Conservation (phyloP, 1,140 invertebrate genomes). For the Zaprionus vittiger region DNA sequence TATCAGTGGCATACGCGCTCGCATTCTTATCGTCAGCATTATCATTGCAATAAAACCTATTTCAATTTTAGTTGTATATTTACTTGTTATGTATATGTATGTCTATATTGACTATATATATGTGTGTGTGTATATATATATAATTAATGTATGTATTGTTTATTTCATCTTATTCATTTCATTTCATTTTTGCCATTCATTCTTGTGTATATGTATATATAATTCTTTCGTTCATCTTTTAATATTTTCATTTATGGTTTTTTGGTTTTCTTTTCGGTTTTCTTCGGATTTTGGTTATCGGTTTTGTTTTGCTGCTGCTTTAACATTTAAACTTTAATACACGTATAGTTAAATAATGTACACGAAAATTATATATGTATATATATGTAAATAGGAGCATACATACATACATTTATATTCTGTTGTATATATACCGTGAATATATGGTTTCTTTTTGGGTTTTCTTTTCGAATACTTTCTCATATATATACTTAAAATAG, state of each 20-base stretch:
- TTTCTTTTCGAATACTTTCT: constrained; percentile 26
- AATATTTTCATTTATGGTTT: constrained; percentile 20
- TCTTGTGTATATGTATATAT: constrained; percentile 80
- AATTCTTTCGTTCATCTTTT: constrained; percentile 47
- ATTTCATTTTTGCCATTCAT: constrained; percentile 18
- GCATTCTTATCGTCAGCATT: constrained; percentile 45
- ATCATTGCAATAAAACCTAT: constrained; percentile 76
- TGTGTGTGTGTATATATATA: constrained; percentile 44
- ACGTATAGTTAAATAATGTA: constrained; percentile 82
- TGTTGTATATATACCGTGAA: constrained; percentile 27
- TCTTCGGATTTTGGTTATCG: constrained; percentile 28
- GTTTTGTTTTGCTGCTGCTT: constrained; percentile 58
- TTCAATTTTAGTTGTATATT: constrained; percentile 78
- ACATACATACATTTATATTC: constrained; percentile 11
- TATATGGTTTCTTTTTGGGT: constrained; percentile 30
- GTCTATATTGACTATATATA: constrained; percentile 64
- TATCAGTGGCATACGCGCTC: constrained; percentile 29
- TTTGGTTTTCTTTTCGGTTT: constrained; percentile 33
- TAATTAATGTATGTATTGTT: constrained; percentile 59
- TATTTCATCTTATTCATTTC: constrained; percentile 25
- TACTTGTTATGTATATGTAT: constrained; percentile 68
- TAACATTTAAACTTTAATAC: constrained; percentile 76
- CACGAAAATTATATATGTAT: constrained; percentile 64
- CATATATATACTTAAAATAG: constrained; percentile 45
- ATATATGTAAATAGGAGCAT: constrained; percentile 14